Evolutionary conservation across 2,797 vertebrate genomes (phyloP).

Genomic region (Poliocrania exsul): DNA sequence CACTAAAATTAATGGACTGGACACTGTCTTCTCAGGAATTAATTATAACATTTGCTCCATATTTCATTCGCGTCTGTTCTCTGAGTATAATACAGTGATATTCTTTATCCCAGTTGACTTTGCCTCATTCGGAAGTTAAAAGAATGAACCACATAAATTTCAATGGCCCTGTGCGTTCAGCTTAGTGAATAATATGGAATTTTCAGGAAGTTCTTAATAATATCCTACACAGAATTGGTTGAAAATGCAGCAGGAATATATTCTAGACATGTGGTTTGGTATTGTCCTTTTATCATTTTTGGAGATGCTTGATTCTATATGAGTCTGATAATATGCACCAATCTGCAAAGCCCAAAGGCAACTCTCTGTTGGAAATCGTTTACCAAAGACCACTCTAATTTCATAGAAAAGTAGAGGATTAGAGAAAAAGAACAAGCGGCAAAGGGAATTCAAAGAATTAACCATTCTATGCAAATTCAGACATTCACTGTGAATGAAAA

Average conservation of each 20-base stretch:
- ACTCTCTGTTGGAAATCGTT: background rate
- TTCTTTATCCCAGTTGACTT: background rate
- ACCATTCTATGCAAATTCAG: background rate
- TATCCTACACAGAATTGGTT: background rate
- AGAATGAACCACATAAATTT: background rate
- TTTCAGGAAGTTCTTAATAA: background rate
- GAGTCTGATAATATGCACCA: background rate
- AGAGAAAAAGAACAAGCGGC: background rate
- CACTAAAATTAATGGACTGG: background rate
- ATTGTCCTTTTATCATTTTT: background rate
- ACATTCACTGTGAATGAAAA: background rate
- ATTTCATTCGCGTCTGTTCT: background rate
- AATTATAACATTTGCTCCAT: background rate
- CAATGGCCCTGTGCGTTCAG: background rate
- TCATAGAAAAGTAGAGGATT: background rate
- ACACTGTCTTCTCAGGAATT: background rate
- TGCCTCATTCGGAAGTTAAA: background rate
- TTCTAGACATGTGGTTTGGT: background rate
- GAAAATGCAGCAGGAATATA: background rate
- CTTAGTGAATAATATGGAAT: background rate
- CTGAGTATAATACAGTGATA: background rate
- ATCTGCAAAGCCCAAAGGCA: background rate
- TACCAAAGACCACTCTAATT: background rate
- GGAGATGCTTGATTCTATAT: background rate
- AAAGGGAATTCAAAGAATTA: background rate